Evolutionary conservation across 2,113 vertebrate genomes (phyloP).

Genomic region (Columba janthina): DNA sequence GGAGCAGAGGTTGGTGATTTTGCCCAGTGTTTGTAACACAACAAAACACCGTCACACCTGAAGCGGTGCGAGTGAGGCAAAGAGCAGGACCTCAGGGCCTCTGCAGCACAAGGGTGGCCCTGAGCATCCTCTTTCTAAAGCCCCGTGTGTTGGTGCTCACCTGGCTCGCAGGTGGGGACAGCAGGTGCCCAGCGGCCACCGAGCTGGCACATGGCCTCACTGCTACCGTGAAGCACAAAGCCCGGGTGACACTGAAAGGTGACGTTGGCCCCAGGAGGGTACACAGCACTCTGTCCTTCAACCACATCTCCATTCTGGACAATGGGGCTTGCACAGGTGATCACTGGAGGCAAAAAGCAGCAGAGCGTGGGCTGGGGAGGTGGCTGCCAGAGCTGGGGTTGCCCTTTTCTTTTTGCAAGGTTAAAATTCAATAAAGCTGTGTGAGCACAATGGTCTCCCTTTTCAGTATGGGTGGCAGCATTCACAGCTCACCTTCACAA

Average conservation of each 20-base stretch:
- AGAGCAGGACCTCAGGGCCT: background rate
- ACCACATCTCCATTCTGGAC: background rate
- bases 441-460: fast-evolving
- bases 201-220: background rate
- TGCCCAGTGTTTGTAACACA: fast-evolving
- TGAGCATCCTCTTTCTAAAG: too few relatives aligned
- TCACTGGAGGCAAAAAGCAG: background rate
- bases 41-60: fast-evolving
- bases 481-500: slow-evolving; percentile 60
- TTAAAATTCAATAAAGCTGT: fast-evolving
- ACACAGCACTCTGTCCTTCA: background rate
- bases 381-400: fast-evolving
- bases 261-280: background rate
- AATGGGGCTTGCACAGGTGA: background rate
- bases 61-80: fast-evolving
- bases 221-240: background rate
- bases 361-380: background rate
- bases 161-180: background rate
- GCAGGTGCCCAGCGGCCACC: background rate
- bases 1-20: background rate
- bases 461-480: fast-evolving
- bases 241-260: background rate
- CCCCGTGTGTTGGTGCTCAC: background rate
- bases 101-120: background rate
- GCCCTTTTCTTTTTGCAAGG: fast-evolving